phyloP scores from a whole-genome alignment of 2,113 vertebrate genomes.

The Anoura caudifer region DNA sequence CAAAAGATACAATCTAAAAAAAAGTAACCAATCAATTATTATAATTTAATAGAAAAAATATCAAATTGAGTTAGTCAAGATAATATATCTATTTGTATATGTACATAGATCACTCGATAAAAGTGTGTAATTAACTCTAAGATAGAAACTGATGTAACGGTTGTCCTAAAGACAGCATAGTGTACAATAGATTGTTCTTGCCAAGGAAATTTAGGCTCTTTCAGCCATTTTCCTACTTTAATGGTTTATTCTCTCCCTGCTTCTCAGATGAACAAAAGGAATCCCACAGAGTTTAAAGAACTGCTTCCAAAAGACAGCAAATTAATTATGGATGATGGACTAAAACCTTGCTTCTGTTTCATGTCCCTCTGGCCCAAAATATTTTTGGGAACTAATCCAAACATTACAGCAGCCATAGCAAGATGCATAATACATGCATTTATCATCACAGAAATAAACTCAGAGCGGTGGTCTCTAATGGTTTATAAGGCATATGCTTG shows the following conservation, averaged over 20 bases:
- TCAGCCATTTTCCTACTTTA: not conserved
- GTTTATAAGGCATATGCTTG: not conserved
- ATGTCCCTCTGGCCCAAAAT: not conserved
- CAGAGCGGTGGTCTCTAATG: not conserved
- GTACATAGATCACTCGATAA: not conserved
- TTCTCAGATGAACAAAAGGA: constrained; percentile 27
- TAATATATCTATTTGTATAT: not conserved
- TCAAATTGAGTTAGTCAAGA: not conserved
- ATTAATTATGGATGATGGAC: constrained; percentile 41
- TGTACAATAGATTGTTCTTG: not conserved
- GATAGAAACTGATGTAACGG: not conserved
- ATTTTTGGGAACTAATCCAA: constrained; percentile 39
- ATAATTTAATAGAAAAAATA: not conserved
- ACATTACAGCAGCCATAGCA: not conserved
- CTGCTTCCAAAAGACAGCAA: not conserved
- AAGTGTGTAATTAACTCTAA: not conserved
- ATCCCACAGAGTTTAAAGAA: not conserved
- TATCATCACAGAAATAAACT: constrained; percentile 5
- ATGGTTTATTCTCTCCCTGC: not conserved
- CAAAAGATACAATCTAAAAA: not conserved
- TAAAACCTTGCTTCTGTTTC: constrained; percentile 28
- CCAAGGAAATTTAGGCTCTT: not conserved
- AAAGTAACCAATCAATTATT: not conserved
- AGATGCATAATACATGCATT: not conserved
- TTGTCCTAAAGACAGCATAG: not conserved